A percentile compares a stretch with the other conserved stretches of the same genome.
Conservation (phyloP, 2,113 vertebrate genomes). For the Benitochromis conjunctus region DNA sequence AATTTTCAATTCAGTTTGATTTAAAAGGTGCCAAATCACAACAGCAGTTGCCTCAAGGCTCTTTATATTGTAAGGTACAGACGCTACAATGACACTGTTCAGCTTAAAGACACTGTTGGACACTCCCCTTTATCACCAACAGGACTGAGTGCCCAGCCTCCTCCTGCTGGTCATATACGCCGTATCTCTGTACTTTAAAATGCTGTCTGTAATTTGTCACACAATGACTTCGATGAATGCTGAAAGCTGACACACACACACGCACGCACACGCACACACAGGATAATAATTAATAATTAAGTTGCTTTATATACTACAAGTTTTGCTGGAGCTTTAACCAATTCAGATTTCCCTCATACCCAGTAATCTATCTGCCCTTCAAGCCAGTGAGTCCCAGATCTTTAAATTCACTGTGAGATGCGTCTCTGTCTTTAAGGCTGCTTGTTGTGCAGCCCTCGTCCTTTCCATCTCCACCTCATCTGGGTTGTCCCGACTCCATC, state of each 20-base stretch:
- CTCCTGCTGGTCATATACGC: neutral
- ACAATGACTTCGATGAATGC: fast-evolving
- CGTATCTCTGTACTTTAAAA: fast-evolving
- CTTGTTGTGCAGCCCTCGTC: neutral
- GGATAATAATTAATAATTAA: fast-evolving
- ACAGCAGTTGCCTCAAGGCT: fast-evolving
- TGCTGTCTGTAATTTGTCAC: fast-evolving
- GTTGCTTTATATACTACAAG: neutral
- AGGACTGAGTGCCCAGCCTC: neutral
- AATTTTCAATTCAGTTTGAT: neutral
- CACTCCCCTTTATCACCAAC: neutral
- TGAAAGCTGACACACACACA: neutral
- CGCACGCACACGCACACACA: fast-evolving
- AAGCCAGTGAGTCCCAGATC: neutral
- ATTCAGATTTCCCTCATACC: neutral
- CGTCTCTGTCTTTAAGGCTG: neutral
- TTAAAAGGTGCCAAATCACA: neutral
- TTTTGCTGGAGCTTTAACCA: fast-evolving
- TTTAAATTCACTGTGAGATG: neutral
- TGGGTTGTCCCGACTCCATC: neutral
- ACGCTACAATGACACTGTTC: too few species aligned
- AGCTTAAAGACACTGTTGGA: neutral
- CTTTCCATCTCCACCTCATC: neutral
- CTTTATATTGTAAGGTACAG: neutral
- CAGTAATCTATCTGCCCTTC: neutral